Conservation (phyloP, 64 coral and sea anemone genomes). For the Pachyseris speciosa region DNA sequence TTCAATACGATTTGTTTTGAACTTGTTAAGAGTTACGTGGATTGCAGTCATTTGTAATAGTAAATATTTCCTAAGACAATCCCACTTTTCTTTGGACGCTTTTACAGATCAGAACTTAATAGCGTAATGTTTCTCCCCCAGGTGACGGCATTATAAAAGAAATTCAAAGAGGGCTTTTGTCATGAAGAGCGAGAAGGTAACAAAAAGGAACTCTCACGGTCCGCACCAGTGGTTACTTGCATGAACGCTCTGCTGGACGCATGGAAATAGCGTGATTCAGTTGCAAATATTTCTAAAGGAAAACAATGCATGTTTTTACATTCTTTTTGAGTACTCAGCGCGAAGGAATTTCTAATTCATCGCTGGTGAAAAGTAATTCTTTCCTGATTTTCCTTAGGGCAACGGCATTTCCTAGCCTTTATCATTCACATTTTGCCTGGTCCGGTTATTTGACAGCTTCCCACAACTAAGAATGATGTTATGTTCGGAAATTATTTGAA, state of each 20-base stretch:
- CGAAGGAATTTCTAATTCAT: not conserved
- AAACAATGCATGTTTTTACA: not conserved
- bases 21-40: not conserved
- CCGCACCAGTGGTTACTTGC: not conserved
- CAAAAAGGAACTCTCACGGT: not conserved
- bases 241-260: conserved; percentile 3
- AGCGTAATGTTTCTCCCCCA: not conserved
- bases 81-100: not conserved
- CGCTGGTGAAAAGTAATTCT: not conserved
- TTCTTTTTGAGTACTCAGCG: not conserved
- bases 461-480: not conserved
- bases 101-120: not conserved
- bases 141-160: not conserved
- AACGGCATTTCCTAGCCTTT: not conserved
- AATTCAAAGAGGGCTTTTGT: not conserved
- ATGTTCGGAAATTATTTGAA: not conserved
- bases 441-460: not conserved
- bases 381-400: not conserved
- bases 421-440: not conserved
- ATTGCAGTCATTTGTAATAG: not conserved
- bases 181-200: not conserved
- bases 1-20: not conserved
- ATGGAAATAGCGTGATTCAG: not conserved
- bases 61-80: not conserved
- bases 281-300: not conserved